A percentile compares a stretch with the other conserved stretches of the same genome.
phyloP scores from a whole-genome alignment of 2,113 vertebrate species.

The Mobula birostris region DNA sequence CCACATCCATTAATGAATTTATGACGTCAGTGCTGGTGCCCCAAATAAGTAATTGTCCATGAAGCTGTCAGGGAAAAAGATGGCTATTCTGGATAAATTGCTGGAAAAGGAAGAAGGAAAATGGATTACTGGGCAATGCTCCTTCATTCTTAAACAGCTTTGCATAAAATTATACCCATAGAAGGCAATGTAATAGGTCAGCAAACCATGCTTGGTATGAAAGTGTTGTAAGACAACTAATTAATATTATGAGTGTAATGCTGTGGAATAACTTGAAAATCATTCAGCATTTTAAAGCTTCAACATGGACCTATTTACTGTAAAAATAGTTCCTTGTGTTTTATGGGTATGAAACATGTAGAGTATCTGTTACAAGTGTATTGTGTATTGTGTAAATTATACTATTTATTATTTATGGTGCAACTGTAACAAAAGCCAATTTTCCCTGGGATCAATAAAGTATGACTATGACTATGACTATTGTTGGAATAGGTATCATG shows the following conservation, averaged over 20 bases:
- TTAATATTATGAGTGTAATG: slow-evolving; percentile 33
- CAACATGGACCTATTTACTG: slow-evolving; percentile 21
- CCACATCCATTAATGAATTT: slow-evolving; percentile 5
- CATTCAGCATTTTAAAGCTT: slow-evolving; percentile 15
- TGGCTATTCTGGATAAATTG: slow-evolving; percentile 14
- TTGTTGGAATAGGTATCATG: not conserved
- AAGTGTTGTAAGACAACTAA: slow-evolving; percentile 22
- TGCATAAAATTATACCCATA: not conserved
- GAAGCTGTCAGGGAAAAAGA: slow-evolving; percentile 3
- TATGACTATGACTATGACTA: too few species aligned
- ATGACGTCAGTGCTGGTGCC: not conserved
- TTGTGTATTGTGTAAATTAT: too few species aligned
- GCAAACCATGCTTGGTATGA: not conserved
- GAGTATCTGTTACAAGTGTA: not conserved
- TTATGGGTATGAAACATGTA: slow-evolving; percentile 30
- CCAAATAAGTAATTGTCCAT: slow-evolving; percentile 33
- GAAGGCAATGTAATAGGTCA: not conserved
- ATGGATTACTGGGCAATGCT: slow-evolving; percentile 22
- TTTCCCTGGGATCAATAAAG: too few species aligned
- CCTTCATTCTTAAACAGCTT: slow-evolving; percentile 21
- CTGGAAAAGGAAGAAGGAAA: slow-evolving; percentile 8
- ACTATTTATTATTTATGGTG: too few species aligned
- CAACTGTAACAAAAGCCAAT: too few species aligned
- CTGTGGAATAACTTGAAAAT: slow-evolving; percentile 33
- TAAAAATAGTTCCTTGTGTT: not conserved